Conservation (phyloP, 64 coral and sea anemone genomes). For the Trachythela sp. region DNA sequence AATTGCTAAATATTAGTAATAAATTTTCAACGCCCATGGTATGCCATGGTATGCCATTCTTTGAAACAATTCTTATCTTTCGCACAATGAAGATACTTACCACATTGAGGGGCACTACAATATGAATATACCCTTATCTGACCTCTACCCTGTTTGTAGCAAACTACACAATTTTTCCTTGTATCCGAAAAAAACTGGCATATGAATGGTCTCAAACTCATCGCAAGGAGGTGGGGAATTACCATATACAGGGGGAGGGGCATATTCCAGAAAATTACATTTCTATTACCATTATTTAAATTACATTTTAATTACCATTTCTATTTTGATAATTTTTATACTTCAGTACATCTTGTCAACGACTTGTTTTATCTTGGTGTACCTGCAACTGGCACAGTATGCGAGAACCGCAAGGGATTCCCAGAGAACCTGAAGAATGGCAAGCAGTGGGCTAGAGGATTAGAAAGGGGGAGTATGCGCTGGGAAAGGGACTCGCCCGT, state of each 20-base stretch:
- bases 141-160: background rate
- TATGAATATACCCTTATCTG: background rate
- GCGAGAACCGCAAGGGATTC: background rate
- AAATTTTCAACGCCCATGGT: too few species aligned
- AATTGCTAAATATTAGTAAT: too few species aligned
- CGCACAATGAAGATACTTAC: background rate
- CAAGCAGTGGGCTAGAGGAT: background rate
- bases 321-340: background rate
- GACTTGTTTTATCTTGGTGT: background rate
- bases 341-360: background rate
- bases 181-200: background rate
- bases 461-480: background rate
- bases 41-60: background rate
- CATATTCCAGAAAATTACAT: background rate
- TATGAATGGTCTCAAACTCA: background rate
- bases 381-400: background rate
- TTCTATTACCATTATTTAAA: too few species aligned
- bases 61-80: background rate
- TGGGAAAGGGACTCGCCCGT: background rate
- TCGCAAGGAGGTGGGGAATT: background rate
- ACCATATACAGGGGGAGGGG: background rate
- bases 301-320: too few species aligned
- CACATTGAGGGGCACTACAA: constrained; percentile 34
- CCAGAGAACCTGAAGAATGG: background rate
- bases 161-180: background rate